Evolutionary conservation across 2,888 invertebrate genomes (phyloP), one percentile per base, ranked within the genome.

Genomic region (Quadriops clusia): DNA sequence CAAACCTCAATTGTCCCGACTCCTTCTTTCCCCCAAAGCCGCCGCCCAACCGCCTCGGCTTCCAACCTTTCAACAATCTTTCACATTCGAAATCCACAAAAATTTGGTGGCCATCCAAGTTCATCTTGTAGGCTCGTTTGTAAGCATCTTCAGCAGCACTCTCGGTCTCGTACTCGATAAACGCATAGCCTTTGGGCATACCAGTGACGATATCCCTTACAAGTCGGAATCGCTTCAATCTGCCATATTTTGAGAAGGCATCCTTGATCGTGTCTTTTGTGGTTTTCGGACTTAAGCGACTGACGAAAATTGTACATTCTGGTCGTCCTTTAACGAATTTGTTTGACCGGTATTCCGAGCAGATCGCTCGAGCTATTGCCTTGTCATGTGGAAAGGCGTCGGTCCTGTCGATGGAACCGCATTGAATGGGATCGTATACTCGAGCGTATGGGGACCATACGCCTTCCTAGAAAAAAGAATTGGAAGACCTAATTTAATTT

Each of bases 401-500:
- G 1, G 85, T 87, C 47, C 86, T 81, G 62, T 90, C 89, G 26
- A 89, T 87, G 33, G 87, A 87, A 5, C 85, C 89, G 34, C 80
- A 76, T 63, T 77, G 77, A 30, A 89, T 63, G 1, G 87, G 85
- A 56, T 87, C 74, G 50, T 89, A 89, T 8, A 56, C 53, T 46
- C 68, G 72, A 4, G 72, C 66, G 44, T 64, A 67, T 26, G 67
- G 64, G 14, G 63, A 64, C 72, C 72, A 73, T 32, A n/a, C n/a
- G n/a, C n/a, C n/a, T n/a, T n/a, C n/a, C n/a, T n/a, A n/a, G n/a
- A n/a, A n/a, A n/a, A n/a, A n/a, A n/a, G n/a, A n/a, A n/a, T n/a
- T n/a, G n/a, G n/a, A n/a, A n/a, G n/a, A n/a, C n/a, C n/a, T n/a
- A n/a, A n/a, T n/a, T n/a, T n/a, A n/a, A n/a, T n/a, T n/a, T n/a